Percentiles rank a stretch among this genome's conserved stretches.
Evolutionary conservation across 2,113 vertebrate genomes (phyloP).

Genomic region (Manacus vitellinus): DNA sequence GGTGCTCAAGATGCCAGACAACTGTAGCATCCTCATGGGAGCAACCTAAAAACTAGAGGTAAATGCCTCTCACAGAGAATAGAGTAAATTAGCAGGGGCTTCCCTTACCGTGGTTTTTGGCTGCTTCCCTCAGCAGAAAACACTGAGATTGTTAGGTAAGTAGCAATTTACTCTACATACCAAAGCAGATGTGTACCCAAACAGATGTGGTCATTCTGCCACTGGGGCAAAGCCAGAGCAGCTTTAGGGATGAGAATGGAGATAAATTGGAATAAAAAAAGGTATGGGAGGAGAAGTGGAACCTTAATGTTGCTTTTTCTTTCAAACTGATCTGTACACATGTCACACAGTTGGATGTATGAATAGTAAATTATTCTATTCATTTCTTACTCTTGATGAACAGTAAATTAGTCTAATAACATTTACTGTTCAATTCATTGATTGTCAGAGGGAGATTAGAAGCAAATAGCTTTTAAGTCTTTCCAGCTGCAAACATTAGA

Average conservation of each 20-base stretch:
- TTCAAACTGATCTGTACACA: conserved; percentile 52
- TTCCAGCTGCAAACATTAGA: conserved; percentile 67
- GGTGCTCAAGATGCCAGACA: not conserved
- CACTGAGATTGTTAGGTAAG: not conserved
- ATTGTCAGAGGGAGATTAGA: conserved; percentile 73
- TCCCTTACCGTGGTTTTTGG: not conserved
- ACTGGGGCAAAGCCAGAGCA: not conserved
- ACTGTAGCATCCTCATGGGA: not conserved
- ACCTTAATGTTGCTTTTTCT: conserved; percentile 4
- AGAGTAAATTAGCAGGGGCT: not conserved
- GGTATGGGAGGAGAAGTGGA: conserved; percentile 10
- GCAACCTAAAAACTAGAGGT: not conserved
- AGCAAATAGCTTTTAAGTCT: conserved; percentile 70
- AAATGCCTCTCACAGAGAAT: not conserved
- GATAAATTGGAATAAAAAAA: conserved; percentile 17
- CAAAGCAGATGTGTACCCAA: not conserved
- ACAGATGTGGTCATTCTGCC: conserved; percentile 38
- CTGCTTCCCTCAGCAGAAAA: not conserved
- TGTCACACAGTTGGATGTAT: conserved; percentile 57
- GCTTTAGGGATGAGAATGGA: not conserved
- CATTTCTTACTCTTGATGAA: conserved; percentile 73
- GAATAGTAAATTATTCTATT: conserved; percentile 72
- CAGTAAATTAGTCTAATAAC: conserved; percentile 73
- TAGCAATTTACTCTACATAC: not conserved
- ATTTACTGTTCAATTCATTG: conserved; percentile 72